These are phyloP conservation scores for Lucilia sericata DNA, from an alignment of 1,140 invertebrate species.

Conservation along the genomic window DNA sequence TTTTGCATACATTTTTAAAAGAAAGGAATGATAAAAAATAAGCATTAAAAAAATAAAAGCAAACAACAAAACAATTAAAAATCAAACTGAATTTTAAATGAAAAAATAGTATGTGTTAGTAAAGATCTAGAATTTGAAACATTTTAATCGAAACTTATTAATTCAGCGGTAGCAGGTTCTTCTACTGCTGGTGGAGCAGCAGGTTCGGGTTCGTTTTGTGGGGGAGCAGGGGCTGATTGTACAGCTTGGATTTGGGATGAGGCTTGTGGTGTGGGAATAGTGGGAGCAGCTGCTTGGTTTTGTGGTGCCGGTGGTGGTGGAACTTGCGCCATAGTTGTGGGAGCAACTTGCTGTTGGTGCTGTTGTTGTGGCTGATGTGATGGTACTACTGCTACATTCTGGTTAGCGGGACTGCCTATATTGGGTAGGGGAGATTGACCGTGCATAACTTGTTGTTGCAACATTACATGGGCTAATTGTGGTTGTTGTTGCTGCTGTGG, in stretches of 20 bases:
- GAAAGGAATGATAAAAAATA: background rate
- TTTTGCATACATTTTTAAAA: background rate
- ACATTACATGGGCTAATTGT: conserved; percentile 66
- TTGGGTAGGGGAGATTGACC: conserved; percentile 55
- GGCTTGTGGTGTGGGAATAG: conserved; percentile 50
- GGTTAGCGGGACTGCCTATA: conserved; percentile 46
- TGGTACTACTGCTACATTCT: conserved; percentile 29
- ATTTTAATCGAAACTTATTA: conserved; percentile 79
- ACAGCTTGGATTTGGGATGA: conserved; percentile 57
- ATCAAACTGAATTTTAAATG: background rate
- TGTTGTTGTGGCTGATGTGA: conserved; percentile 13
- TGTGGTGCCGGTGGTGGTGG: conserved; percentile 63
- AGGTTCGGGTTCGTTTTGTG: conserved; percentile 64
- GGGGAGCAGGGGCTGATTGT: conserved; percentile 62
- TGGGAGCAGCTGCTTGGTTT: background rate
- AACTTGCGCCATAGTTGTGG: conserved; percentile 49
- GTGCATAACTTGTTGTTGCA: conserved; percentile 64
- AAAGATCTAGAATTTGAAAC: background rate
- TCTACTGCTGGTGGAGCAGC: conserved; percentile 64
- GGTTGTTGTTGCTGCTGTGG: conserved; percentile 49
- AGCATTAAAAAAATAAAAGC: background rate
- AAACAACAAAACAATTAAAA: background rate
- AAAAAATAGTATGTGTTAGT: background rate
- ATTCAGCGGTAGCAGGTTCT: conserved; percentile 75
- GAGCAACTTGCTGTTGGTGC: conserved; percentile 36